Evolutionary conservation across 2,888 invertebrate genomes (phyloP), one percentile per base, ranked within the genome.

Genomic region (Heliconius cydno): DNA sequence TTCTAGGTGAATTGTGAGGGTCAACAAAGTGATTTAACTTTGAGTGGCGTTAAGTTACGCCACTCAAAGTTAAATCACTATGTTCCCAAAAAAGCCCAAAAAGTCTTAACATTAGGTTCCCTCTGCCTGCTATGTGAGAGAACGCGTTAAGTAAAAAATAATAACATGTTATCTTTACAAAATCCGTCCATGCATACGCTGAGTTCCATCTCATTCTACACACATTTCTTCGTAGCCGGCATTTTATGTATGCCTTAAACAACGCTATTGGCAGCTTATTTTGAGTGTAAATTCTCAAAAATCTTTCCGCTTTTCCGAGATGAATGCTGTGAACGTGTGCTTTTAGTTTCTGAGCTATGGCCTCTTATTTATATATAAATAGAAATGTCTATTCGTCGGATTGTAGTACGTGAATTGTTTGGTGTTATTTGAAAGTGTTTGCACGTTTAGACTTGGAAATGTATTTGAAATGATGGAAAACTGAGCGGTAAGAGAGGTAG

Each of bases 181-280:
- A 74, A 74, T 41, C 38, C 63, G 41, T 46, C 25, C 65, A 67
- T 28, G 67, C 82, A 67, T 67, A 46, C 41, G 46, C 66, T 15
- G 52, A 34, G 30, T 67, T 78, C 60, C 70, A 70, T 70, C 41
- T 70, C 25, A 46, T n/a, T 19, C 60, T n/a, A 60, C 60, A 60
- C 82, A 82, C 79, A 79, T 82, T 80, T 80, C 80, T 72, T 77
- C 65, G 46, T 13, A 66, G 28, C 41, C 28, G 75, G 66, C 80
- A 77, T 82, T 80, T 80, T 77, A 79, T 78, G 76, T 78, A 79
- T 72, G 81, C 77, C 76, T 81, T 73, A 81, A 72, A 79, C 79
- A 80, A 82, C 60, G 67, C 65, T 79, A 82, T 82, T 79, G 82
- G 79, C 79, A 81, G 82, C 77, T 79, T 67, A 78, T 76, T 82